A percentile compares a stretch with the other conserved stretches of the same genome.
These are phyloP conservation scores for Gryllus longicercus DNA, from an alignment of 2,888 invertebrate species.

Conservation along the genomic window DNA sequence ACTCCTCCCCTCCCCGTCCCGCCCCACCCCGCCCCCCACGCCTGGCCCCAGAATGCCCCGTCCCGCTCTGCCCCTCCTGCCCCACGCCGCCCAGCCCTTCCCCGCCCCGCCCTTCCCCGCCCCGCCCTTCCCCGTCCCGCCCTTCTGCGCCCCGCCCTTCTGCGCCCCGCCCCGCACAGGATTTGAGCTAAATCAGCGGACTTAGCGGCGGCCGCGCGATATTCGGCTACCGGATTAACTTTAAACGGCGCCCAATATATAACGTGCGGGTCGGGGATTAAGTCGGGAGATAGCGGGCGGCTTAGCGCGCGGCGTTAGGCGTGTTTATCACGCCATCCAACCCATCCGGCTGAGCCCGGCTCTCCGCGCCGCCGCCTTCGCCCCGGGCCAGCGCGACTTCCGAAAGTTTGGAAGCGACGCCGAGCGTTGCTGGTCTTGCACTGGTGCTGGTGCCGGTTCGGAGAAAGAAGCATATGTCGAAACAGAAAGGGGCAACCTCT, in stretches of 20 bases:
- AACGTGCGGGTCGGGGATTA: conserved; percentile 9
- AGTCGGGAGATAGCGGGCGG: conserved; percentile 8
- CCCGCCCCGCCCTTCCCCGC: not conserved
- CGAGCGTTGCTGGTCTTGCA: no score
- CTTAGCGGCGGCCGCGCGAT: conserved; percentile 6
- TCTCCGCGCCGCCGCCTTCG: not conserved
- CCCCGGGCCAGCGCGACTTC: no score
- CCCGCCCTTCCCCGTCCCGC: not conserved
- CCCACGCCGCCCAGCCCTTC: no score
- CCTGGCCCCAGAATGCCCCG: no score
- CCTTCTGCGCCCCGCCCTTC: no score
- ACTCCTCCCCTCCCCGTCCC: no score
- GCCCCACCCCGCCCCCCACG: no score
- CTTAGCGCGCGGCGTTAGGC: conserved; percentile 1
- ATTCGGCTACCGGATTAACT: not conserved
- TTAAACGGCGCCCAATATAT: conserved; percentile 1
- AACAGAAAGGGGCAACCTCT: no score
- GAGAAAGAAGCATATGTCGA: no score
- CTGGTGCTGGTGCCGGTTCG: no score
- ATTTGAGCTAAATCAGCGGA: conserved; percentile 17
- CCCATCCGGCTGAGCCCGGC: not conserved
- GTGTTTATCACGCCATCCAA: conserved; percentile 10
- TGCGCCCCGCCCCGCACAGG: not conserved
- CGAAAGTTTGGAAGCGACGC: no score
- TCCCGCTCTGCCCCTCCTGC: no score